phyloP scores from a whole-genome alignment of 2,113 vertebrate species.

The Microcebus tavaratra region DNA sequence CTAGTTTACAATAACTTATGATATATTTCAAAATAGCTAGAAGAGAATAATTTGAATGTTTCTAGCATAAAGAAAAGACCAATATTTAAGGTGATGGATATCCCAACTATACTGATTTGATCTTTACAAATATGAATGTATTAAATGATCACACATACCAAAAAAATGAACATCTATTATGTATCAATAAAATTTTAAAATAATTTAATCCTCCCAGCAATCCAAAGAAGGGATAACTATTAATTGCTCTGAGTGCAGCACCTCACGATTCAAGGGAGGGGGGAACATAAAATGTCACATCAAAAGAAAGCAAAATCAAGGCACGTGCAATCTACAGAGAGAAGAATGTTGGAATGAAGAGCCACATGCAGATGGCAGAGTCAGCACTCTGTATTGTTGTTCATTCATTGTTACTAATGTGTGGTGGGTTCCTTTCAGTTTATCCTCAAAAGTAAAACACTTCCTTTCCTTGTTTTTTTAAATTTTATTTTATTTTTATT shows the following conservation, averaged over 20 bases:
- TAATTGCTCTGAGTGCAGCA: not conserved
- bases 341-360: not conserved
- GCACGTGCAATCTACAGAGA: rapidly evolving
- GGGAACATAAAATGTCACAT: not conserved
- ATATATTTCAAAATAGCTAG: not conserved
- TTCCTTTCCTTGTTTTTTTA: not conserved
- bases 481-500: not conserved
- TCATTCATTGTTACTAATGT: too few relatives aligned
- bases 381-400: not conserved
- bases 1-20: not conserved
- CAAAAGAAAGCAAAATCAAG: not conserved
- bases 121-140: not conserved
- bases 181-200: not conserved
- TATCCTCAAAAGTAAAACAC: not conserved
- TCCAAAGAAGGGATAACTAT: not conserved
- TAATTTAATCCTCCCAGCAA: not conserved
- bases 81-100: not conserved
- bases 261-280: not conserved
- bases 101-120: not conserved
- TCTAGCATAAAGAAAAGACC: not conserved
- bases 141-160: not conserved
- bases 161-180: not conserved
- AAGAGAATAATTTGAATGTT: not conserved
- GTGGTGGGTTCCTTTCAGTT: not conserved
- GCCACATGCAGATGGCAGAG: rapidly evolving